Evolutionary conservation across 2,797 vertebrate genomes (phyloP), one percentile per base, ranked within the genome.

Genomic region (Liasis olivaceus): DNA sequence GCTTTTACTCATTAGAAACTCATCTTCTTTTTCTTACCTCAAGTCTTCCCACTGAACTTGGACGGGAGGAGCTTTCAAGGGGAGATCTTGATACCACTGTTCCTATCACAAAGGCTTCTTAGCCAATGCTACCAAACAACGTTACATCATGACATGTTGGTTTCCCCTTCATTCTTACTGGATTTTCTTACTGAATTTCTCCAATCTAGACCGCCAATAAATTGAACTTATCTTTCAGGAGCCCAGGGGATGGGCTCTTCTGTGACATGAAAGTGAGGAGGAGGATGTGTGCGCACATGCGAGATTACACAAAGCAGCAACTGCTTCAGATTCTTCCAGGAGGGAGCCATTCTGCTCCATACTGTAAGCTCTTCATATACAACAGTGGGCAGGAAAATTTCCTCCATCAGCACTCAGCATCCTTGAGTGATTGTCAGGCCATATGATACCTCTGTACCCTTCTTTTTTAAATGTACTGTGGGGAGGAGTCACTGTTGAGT

Each of bases 1-100:
- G 63, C 26, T 90, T 92, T 66, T 84, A 58, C 69, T 90, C 89
- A 88, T 91, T 93, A 88, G 89, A 88, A 88, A 72, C 26, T 88
- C 51, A 2, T 62, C n/a, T 90, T 59, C n/a, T 66, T 24, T 51
- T 62, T 22, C 58, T 72, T 63, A 26, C 42, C 14, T 90, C 26
- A 77, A 87, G 64, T 64, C 66, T 54, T 62, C 85, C 20, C 0
- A 66, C 22, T 63, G 89, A 56, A 63, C 58, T 24, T 84, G 11
- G 66, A 81, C 54, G 56, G 51, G 36, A 77, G 42, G n/a, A 62
- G 64, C 59, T n/a, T 14, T 7, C 42, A 31, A 15, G 47, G 64
- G 2, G 28, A 36, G 81, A n/a, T 3, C n/a, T 72, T 22, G 17
- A 54, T 36, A 42, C 72, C 36, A 47, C 36, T 47, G 72, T 47